phyloP scores from a whole-genome alignment of 37 sponge, comb jelly and placozoan genomes.

The Chondrilla cf. caribensis region DNA sequence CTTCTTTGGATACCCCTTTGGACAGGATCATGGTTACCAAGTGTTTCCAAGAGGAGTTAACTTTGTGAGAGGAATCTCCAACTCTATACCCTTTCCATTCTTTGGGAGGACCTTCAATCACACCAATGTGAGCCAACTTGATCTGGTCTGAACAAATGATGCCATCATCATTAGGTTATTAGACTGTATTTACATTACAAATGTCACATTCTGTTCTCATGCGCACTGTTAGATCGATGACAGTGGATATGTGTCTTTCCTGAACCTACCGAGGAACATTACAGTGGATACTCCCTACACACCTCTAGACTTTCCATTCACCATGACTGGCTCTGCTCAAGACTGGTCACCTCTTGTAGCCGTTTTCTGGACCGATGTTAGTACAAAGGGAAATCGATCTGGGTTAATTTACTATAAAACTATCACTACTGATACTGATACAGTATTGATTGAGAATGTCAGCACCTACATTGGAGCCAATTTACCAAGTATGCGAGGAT shows the following conservation, averaged over 20 bases:
- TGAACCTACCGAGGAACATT: not conserved
- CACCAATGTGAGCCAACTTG: not conserved
- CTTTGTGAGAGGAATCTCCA: not conserved
- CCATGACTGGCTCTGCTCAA: not conserved
- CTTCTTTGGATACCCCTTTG: slow-evolving; percentile 13
- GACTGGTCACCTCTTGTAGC: slow-evolving; percentile 14
- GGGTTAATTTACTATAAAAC: not conserved
- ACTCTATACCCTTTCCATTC: not conserved
- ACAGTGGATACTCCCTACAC: not conserved
- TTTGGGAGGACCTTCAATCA: not conserved
- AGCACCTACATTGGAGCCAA: not conserved
- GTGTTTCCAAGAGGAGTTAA: not conserved
- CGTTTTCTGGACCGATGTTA: slow-evolving; percentile 1
- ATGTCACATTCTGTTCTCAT: too few species aligned
- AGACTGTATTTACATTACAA: too few species aligned
- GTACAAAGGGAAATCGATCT: too few species aligned
- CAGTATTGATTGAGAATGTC: not conserved
- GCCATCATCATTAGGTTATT: too few species aligned
- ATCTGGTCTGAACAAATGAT: too few species aligned
- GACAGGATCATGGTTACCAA: not conserved
- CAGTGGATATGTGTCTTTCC: slow-evolving; percentile 24
- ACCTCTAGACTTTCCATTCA: not conserved
- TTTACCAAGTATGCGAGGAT: not conserved
- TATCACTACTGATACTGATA: not conserved
- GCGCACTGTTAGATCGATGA: slow-evolving; percentile 2